Percentiles rank a stretch among this genome's conserved stretches.
These are phyloP conservation scores for Molorchus minor DNA, from an alignment of 2,888 invertebrate genomes.

Conservation along the genomic window DNA sequence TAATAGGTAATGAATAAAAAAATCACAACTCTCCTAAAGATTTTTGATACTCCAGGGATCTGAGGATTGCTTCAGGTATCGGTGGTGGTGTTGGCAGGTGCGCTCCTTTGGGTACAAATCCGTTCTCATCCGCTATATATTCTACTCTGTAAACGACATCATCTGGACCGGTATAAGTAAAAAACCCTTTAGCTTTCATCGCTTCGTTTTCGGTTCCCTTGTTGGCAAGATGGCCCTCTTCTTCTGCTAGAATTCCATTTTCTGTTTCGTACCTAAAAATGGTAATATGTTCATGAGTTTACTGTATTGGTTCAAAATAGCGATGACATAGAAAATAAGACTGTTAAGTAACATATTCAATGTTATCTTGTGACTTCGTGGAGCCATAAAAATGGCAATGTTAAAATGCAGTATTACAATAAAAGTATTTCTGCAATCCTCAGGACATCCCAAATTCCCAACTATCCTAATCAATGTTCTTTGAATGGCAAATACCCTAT, in stretches of 20 bases:
- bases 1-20: background rate
- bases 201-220: slow-evolving; percentile 66
- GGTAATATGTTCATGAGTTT: no score
- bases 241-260: slow-evolving; percentile 71
- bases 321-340: no score
- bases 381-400: no score
- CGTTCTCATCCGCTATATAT: slow-evolving; percentile 71
- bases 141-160: slow-evolving; percentile 68
- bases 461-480: no score
- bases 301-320: no score
- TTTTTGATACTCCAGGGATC: slow-evolving; percentile 14
- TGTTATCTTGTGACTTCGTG: no score
- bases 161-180: slow-evolving; percentile 72
- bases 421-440: no score
- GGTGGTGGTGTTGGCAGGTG: slow-evolving; percentile 33
- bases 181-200: slow-evolving; percentile 71
- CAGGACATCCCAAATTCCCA: no score
- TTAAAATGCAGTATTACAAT: no score
- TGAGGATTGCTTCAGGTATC: slow-evolving; percentile 13
- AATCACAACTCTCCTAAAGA: background rate
- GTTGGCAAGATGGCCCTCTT: slow-evolving; percentile 65
- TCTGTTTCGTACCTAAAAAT: slow-evolving; percentile 67
- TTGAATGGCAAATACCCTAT: no score
- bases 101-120: slow-evolving; percentile 62
- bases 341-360: no score